A percentile compares a stretch with the other conserved stretches of the same genome.
These are phyloP conservation scores for Knipowitschia caucasica DNA, from an alignment of 2,797 vertebrate genomes.

Conservation along the genomic window DNA sequence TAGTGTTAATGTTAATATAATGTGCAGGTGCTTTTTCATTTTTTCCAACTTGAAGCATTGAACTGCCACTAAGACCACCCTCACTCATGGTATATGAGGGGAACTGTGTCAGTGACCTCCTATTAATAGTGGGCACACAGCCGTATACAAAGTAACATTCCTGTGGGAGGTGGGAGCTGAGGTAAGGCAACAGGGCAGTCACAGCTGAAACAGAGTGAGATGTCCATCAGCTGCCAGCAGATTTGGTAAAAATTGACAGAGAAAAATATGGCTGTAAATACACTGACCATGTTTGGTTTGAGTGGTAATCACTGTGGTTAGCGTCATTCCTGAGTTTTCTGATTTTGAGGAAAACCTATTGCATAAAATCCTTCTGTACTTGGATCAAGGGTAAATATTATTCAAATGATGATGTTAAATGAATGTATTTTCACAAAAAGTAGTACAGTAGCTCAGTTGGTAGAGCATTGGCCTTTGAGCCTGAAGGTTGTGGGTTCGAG, in stretches of 20 bases:
- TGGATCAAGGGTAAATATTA: not conserved
- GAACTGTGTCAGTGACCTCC: slow-evolving; percentile 73
- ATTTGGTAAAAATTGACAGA: slow-evolving; percentile 65
- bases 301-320: not conserved
- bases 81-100: slow-evolving; percentile 64
- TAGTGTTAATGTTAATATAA: slow-evolving; percentile 2
- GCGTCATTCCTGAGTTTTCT: not conserved
- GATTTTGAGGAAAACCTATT: not conserved
- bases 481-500: too few species aligned
- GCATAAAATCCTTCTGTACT: slow-evolving; percentile 9
- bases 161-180: slow-evolving; percentile 55
- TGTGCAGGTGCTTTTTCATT: too few species aligned
- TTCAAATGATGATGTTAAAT: too few species aligned
- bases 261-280: slow-evolving; percentile 67
- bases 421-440: not conserved
- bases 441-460: too few species aligned
- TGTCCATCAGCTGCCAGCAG: slow-evolving; percentile 64
- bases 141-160: slow-evolving; percentile 77
- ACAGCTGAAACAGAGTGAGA: slow-evolving; percentile 55
- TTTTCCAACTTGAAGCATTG: slow-evolving; percentile 6
- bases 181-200: slow-evolving; percentile 44
- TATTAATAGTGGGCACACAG: slow-evolving; percentile 76
- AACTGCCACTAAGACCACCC: slow-evolving; percentile 26
- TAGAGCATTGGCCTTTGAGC: too few species aligned
- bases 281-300: slow-evolving; percentile 26